phyloP scores from a whole-genome alignment of 2,113 vertebrate species.

The Caranx melampygus region DNA sequence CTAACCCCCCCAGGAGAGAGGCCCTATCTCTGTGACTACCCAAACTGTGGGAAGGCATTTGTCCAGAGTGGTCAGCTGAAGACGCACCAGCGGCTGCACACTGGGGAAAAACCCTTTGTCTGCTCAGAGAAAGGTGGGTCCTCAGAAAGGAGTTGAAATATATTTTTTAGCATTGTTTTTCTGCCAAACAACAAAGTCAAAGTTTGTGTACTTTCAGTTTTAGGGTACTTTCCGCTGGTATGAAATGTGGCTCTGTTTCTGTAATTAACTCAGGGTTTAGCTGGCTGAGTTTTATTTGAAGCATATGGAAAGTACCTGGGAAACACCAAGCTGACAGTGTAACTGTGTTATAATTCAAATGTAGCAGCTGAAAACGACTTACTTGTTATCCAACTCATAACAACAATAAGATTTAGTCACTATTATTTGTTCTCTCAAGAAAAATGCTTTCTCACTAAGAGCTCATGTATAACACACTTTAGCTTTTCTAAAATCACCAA shows the following conservation, averaged over 20 bases:
- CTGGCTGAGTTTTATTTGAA: background rate
- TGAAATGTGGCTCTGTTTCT: background rate
- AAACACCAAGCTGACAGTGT: background rate
- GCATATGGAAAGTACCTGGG: conserved; percentile 62
- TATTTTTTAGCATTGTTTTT: background rate
- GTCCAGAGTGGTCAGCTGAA: conserved; percentile 99
- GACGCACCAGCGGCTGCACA: conserved; percentile 98
- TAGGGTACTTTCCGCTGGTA: conserved; percentile 43
- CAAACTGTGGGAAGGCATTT: conserved; percentile 97
- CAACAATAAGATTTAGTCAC: background rate
- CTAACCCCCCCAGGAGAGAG: conserved; percentile 88
- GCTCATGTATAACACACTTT: background rate
- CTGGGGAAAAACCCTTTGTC: conserved; percentile 98
- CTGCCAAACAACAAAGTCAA: background rate
- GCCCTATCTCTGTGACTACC: conserved; percentile 97
- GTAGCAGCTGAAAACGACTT: background rate
- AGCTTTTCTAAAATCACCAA: background rate
- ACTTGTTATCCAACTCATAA: background rate
- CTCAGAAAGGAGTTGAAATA: background rate
- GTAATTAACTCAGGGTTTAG: background rate
- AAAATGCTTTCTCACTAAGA: background rate
- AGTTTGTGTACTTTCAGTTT: background rate
- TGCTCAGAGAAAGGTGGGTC: conserved; percentile 94
- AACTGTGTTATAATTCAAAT: background rate
- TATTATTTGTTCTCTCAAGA: background rate